These are phyloP conservation scores for Acrossocheilus fasciatus DNA, from an alignment of 2,797 vertebrate species.

Conservation along the genomic window DNA sequence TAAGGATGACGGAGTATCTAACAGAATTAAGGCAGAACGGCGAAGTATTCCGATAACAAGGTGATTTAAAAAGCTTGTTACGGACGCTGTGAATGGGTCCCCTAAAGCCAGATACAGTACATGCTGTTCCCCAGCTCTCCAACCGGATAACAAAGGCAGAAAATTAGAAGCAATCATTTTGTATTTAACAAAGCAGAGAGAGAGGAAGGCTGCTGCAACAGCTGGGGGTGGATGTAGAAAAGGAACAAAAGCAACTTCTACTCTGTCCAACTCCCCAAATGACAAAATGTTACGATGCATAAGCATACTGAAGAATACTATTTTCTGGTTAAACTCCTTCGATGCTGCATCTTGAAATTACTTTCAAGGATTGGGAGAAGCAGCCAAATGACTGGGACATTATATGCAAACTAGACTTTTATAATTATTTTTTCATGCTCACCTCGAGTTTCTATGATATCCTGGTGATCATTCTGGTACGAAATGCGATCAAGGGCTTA, in stretches of 20 bases:
- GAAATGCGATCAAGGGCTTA: not conserved
- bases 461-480: not conserved
- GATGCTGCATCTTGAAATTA: conserved; percentile 26
- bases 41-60: conserved; percentile 53
- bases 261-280: not conserved
- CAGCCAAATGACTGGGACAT: conserved; percentile 44
- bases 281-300: not conserved
- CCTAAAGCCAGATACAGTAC: conserved; percentile 45
- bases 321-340: conserved; percentile 45
- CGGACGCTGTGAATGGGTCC: conserved; percentile 40
- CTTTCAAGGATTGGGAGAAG: conserved; percentile 41
- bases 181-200: conserved; percentile 45
- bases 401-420: conserved; percentile 34
- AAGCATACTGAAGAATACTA: conserved; percentile 22
- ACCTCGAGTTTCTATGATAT: too few species aligned
- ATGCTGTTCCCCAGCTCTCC: conserved; percentile 26
- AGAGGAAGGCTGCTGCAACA: conserved; percentile 16
- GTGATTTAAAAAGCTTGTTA: conserved; percentile 61
- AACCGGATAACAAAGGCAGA: conserved; percentile 34
- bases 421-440: not conserved
- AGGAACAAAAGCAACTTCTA: conserved; percentile 30
- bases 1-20: conserved; percentile 68
- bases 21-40: conserved; percentile 73
- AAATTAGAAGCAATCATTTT: conserved; percentile 55
- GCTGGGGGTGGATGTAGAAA: conserved; percentile 34